Percentiles rank a stretch among this genome's conserved stretches.
Conservation (phyloP, 2,888 invertebrate genomes). For the Xylophagus ater region DNA sequence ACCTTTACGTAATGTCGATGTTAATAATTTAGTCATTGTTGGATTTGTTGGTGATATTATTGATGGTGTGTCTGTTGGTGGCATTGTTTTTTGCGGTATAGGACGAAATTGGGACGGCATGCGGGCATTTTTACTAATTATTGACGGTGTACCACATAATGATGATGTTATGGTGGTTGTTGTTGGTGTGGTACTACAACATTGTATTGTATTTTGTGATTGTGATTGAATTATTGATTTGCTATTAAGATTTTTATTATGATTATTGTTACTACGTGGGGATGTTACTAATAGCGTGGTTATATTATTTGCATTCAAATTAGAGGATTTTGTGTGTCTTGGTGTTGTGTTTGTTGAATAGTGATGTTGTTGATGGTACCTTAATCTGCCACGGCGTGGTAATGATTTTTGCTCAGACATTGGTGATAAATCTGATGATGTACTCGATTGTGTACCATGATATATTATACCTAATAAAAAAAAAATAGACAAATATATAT, state of each 20-base stretch:
- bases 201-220: constrained; percentile 33
- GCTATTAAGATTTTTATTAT: constrained; percentile 22
- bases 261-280: constrained; percentile 37
- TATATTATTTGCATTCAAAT: constrained; percentile 33
- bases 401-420: constrained; percentile 68
- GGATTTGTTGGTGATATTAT: constrained; percentile 33
- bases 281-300: constrained; percentile 32
- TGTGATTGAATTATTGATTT: constrained; percentile 7
- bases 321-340: constrained; percentile 39
- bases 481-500: neutral
- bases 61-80: constrained; percentile 28
- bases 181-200: constrained; percentile 37
- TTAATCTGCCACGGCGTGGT: constrained; percentile 58
- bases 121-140: constrained; percentile 24
- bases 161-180: constrained; percentile 27
- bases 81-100: constrained; percentile 38
- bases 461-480: constrained; percentile 53
- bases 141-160: constrained; percentile 21
- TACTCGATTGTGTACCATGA: constrained; percentile 64
- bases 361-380: constrained; percentile 47
- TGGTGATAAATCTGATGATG: constrained; percentile 65
- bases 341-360: constrained; percentile 43
- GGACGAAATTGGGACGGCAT: constrained; percentile 41
- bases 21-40: constrained; percentile 1
- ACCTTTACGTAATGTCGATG: constrained; percentile 15